Evolutionary conservation across 2,888 invertebrate genomes (phyloP).

Genomic region (Anorthoa munda): DNA sequence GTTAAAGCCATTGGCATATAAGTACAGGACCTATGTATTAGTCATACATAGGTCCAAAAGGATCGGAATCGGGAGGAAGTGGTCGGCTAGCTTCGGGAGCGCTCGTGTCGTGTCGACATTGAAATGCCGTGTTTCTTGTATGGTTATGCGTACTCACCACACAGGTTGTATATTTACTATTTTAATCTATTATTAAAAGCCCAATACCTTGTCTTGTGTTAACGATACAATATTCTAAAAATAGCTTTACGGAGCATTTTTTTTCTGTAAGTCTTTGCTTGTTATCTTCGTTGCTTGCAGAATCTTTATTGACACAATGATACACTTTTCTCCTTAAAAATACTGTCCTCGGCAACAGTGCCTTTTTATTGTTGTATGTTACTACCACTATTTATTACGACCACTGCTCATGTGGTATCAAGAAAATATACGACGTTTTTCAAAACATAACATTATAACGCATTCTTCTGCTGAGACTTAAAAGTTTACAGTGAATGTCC

Average conservation of each 20-base stretch:
- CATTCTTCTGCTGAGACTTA: slow-evolving; percentile 6
- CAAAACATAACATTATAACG: slow-evolving; percentile 33
- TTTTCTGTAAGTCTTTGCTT: background rate
- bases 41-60: no score
- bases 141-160: no score
- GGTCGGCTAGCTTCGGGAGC: no score
- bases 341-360: slow-evolving; percentile 25
- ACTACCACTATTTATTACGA: slow-evolving; percentile 39
- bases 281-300: background rate
- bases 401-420: slow-evolving; percentile 30
- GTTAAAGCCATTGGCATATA: background rate
- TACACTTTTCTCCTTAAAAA: slow-evolving; percentile 9
- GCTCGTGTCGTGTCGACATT: no score
- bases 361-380: slow-evolving; percentile 32
- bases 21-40: no score
- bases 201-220: no score
- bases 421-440: slow-evolving; percentile 45
- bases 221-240: background rate
- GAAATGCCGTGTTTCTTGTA: no score
- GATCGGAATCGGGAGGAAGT: no score
- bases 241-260: background rate
- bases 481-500: slow-evolving; percentile 18
- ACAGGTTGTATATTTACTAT: no score
- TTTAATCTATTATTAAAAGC: no score
- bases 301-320: slow-evolving; percentile 2